These are phyloP conservation scores for Mormyrus hasselquistii DNA, from an alignment of 2,797 vertebrate species.

Conservation along the genomic window DNA sequence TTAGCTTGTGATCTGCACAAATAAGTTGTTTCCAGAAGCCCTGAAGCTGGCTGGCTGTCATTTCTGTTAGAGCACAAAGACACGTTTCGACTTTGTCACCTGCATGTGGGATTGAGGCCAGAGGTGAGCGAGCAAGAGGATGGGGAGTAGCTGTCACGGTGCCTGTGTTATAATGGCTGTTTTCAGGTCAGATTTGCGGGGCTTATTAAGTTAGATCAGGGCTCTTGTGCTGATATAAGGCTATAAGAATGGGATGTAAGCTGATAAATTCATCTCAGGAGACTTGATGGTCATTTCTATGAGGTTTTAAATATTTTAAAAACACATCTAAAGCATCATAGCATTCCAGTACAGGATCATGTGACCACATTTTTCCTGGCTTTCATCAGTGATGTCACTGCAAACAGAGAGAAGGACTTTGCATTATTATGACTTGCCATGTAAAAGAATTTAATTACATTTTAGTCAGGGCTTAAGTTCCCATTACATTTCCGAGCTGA, in stretches of 20 bases:
- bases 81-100: background rate
- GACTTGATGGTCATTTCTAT: background rate
- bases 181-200: slow-evolving; percentile 2
- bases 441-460: slow-evolving; percentile 71
- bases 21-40: background rate
- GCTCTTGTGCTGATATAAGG: background rate
- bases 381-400: slow-evolving; percentile 37
- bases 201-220: background rate
- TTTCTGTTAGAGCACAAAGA: background rate
- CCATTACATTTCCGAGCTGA: slow-evolving; percentile 67
- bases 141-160: background rate
- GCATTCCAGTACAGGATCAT: background rate
- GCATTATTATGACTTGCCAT: slow-evolving; percentile 55
- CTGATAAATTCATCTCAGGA: background rate
- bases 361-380: background rate
- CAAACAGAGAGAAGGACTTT: slow-evolving; percentile 41
- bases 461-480: slow-evolving; percentile 67
- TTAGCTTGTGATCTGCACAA: background rate
- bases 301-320: background rate
- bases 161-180: background rate
- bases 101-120: background rate
- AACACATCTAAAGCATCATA: background rate
- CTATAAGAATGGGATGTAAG: background rate
- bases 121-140: background rate
- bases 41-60: background rate